A percentile compares a stretch with the other conserved stretches of the same genome.
Evolutionary conservation across 2,113 vertebrate species (phyloP).

Genomic region (Laticauda laticaudata): DNA sequence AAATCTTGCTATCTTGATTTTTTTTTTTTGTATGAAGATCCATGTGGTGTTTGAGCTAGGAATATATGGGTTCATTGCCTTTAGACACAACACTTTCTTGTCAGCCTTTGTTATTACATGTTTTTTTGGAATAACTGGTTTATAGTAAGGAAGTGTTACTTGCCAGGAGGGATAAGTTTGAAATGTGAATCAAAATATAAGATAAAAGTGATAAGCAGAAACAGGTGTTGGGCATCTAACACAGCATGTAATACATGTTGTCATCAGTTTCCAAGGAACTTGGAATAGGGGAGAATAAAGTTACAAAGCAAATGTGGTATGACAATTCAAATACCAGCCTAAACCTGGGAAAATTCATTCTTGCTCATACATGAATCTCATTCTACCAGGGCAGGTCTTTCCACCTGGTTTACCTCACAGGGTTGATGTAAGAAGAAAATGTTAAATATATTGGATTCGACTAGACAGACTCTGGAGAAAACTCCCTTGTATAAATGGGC

Average conservation of each 20-base stretch:
- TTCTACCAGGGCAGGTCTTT: background rate
- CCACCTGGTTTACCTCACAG: background rate
- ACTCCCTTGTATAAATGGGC: background rate
- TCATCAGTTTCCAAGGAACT: background rate
- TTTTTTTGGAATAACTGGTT: background rate
- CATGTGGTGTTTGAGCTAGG: background rate
- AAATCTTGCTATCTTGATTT: background rate
- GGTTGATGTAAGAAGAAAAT: background rate
- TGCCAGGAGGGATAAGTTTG: background rate
- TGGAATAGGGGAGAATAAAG: background rate
- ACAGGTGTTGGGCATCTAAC: background rate
- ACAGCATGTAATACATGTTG: background rate
- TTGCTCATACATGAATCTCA: background rate
- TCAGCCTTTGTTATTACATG: background rate
- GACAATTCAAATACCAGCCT: background rate
- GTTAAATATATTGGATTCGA: background rate
- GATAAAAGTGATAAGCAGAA: background rate
- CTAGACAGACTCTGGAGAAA: background rate
- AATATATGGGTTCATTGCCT: background rate
- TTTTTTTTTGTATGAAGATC: too few relatives aligned
- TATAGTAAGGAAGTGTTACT: background rate
- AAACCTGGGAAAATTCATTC: background rate
- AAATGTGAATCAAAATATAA: background rate
- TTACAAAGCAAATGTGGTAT: background rate
- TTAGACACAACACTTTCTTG: background rate